Evolutionary conservation across 2,797 vertebrate genomes (phyloP).

Genomic region (Periophthalmus magnuspinnatus): DNA sequence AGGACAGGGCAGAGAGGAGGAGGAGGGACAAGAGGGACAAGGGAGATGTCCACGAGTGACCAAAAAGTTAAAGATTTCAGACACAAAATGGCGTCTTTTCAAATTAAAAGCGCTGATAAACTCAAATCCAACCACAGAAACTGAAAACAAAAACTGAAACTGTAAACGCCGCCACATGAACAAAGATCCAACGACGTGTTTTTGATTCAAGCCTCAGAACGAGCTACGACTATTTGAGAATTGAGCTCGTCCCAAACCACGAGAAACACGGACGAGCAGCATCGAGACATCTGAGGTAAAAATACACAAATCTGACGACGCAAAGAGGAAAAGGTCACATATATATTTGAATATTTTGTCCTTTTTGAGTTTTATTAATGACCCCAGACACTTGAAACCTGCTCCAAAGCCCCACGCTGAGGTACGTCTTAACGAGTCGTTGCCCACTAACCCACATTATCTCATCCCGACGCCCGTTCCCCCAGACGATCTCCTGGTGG

Average conservation of each 20-base stretch:
- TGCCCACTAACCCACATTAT: too few relatives aligned
- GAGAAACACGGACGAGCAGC: not conserved
- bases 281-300: not conserved
- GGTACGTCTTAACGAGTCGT: slow-evolving; percentile 67
- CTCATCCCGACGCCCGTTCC: too few relatives aligned
- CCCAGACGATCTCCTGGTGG: slow-evolving; percentile 60
- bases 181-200: not conserved
- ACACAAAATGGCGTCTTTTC: slow-evolving; percentile 49
- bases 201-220: too few relatives aligned
- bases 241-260: not conserved
- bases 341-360: not conserved
- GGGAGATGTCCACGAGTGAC: slow-evolving; percentile 55
- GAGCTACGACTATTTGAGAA: not conserved
- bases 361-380: not conserved
- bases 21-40: too few relatives aligned
- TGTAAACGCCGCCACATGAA: not conserved
- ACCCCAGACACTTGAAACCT: too few relatives aligned
- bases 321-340: not conserved
- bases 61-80: slow-evolving; percentile 62
- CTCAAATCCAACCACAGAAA: not conserved
- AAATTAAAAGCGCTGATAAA: not conserved
- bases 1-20: slow-evolving; percentile 56
- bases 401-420: slow-evolving; percentile 41
- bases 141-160: not conserved
- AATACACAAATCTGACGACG: not conserved